A percentile compares a stretch with the other conserved stretches of the same genome.
These are phyloP conservation scores for Parnassius glacialis DNA, from an alignment of 2,888 invertebrate species.

Conservation along the genomic window DNA sequence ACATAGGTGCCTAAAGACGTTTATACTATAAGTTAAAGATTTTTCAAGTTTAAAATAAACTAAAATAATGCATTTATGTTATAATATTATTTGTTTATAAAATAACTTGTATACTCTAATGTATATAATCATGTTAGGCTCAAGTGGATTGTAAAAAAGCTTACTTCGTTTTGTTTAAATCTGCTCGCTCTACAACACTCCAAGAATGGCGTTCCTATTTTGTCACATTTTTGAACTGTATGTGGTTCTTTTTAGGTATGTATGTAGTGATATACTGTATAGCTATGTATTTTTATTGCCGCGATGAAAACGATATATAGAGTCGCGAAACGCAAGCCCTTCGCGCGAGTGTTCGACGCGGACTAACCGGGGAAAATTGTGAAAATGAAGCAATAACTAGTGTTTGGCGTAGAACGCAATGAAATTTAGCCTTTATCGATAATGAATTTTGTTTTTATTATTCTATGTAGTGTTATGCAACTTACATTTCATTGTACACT, in stretches of 20 bases:
- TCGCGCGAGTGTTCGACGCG: slow-evolving; percentile 43
- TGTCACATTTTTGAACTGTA: slow-evolving; percentile 43
- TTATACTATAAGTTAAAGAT: too few species aligned
- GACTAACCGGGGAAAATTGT: slow-evolving; percentile 55
- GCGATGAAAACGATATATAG: slow-evolving; percentile 25
- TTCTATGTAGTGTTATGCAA: too few species aligned
- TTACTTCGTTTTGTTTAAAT: slow-evolving; percentile 37
- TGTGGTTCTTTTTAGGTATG: slow-evolving; percentile 27
- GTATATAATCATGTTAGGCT: background rate
- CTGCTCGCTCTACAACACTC: slow-evolving; percentile 33
- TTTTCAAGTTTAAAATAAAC: too few species aligned
- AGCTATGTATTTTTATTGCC: slow-evolving; percentile 15
- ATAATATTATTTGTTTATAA: too few species aligned
- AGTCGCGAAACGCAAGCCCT: slow-evolving; percentile 34
- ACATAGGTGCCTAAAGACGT: too few species aligned
- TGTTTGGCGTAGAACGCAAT: slow-evolving; percentile 35
- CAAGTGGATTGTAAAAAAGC: slow-evolving; percentile 28
- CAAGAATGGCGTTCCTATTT: slow-evolving; percentile 27
- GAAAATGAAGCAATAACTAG: slow-evolving; percentile 59
- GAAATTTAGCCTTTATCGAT: slow-evolving; percentile 23
- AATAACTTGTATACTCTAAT: background rate
- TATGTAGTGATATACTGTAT: background rate
- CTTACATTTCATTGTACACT: too few species aligned
- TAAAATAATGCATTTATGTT: too few species aligned
- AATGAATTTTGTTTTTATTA: background rate